Percentiles rank a stretch among this genome's conserved stretches.
phyloP scores from a whole-genome alignment of 2,113 vertebrate genomes.

The rat (Rattus norvegicus) region DNA sequence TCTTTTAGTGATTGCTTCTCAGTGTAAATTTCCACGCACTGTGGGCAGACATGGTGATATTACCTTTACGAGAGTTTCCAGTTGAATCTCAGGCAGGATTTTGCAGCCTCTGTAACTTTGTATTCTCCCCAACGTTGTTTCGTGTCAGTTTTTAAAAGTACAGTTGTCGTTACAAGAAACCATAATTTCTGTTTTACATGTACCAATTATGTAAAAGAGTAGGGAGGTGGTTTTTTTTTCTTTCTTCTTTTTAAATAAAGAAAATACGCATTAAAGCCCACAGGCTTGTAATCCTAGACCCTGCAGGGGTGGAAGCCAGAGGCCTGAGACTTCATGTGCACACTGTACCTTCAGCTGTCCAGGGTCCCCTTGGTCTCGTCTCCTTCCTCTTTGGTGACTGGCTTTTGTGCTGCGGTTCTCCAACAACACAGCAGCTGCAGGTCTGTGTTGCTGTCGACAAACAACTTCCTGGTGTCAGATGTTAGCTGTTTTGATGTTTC shows the following conservation, averaged over 20 bases:
- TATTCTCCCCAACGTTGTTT: background rate
- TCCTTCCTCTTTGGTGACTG: background rate
- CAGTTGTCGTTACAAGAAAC: constrained; percentile 4
- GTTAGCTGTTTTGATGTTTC: background rate
- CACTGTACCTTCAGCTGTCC: fast-evolving
- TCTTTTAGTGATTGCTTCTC: background rate
- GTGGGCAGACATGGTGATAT: background rate
- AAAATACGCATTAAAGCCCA: background rate
- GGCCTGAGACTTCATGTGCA: background rate
- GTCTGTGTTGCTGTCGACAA: background rate
- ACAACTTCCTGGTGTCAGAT: background rate
- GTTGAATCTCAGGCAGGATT: background rate
- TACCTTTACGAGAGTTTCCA: background rate
- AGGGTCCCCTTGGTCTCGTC: background rate
- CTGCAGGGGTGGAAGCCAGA: background rate
- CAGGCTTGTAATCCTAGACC: background rate
- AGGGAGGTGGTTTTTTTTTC: background rate
- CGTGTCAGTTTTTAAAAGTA: background rate
- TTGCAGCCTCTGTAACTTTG: background rate
- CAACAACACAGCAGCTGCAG: no score
- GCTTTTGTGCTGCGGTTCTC: background rate
- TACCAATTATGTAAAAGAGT: constrained; percentile 16
- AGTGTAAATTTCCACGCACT: background rate
- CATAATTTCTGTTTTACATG: constrained; percentile 45
- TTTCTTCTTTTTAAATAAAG: background rate